These are phyloP conservation scores for Agrilus biguttatus DNA, from an alignment of 2,888 invertebrate genomes.

Conservation along the genomic window DNA sequence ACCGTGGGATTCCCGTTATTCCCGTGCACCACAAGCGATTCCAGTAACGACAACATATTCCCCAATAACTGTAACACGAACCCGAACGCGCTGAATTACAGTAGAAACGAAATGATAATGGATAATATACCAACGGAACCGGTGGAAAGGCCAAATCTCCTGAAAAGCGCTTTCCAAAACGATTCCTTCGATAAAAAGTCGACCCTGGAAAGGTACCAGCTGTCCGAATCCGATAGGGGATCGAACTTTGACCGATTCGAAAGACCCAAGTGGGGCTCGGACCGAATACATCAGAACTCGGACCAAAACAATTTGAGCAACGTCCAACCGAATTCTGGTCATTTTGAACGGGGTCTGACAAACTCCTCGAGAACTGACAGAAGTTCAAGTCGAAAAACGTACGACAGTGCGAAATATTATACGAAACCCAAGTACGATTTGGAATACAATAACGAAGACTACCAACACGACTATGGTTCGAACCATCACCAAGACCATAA, in stretches of 20 bases:
- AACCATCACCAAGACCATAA: conserved; percentile 37
- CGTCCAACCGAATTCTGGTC: conserved; percentile 21
- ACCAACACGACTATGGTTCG: conserved; percentile 19
- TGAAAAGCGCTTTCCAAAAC: conserved; percentile 42
- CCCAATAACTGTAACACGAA: conserved; percentile 78
- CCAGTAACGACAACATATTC: conserved; percentile 72
- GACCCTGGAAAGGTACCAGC: conserved; percentile 45
- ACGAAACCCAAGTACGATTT: conserved; percentile 26
- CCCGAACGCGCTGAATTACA: conserved; percentile 72
- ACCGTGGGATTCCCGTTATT: conserved; percentile 60
- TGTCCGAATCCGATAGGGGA: conserved; percentile 39
- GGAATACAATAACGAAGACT: conserved; percentile 25
- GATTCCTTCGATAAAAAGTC: conserved; percentile 50
- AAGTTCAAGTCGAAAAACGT: conserved; percentile 20
- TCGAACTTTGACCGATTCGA: conserved; percentile 34
- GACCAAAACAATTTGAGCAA: conserved; percentile 22
- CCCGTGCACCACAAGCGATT: conserved; percentile 71
- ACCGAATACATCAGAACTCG: conserved; percentile 31
- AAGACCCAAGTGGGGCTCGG: conserved; percentile 37
- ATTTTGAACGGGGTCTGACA: conserved; percentile 21
- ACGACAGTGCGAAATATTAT: conserved; percentile 28
- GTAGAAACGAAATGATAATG: conserved; percentile 35
- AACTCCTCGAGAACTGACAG: conserved; percentile 22
- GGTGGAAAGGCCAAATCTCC: conserved; percentile 37
- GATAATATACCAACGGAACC: conserved; percentile 33